phyloP scores from a whole-genome alignment of 2,888 invertebrate species.

The Acheta domesticus region DNA sequence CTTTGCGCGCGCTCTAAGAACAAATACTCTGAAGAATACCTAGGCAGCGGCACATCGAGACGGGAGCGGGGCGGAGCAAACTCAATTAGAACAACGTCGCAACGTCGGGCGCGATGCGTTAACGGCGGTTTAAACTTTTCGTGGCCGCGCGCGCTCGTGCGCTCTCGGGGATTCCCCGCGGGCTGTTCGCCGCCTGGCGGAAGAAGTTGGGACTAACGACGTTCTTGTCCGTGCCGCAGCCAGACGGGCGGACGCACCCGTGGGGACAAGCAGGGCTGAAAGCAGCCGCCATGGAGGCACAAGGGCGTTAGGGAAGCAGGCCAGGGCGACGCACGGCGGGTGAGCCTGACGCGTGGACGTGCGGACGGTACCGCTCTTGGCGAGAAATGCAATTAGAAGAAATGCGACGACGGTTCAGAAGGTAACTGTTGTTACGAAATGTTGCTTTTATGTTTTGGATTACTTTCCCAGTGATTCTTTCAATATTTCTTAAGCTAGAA shows the following conservation, averaged over 20 bases:
- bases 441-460: too few species aligned
- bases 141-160: neutral
- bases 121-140: conserved; percentile 18
- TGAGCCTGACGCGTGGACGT: too few species aligned
- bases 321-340: too few species aligned
- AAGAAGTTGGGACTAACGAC: conserved; percentile 18
- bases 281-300: too few species aligned
- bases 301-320: too few species aligned
- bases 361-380: too few species aligned
- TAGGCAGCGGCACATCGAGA: neutral
- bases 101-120: neutral
- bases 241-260: neutral
- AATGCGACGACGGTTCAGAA: too few species aligned
- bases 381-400: too few species aligned
- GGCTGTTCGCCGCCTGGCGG: neutral
- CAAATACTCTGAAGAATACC: conserved; percentile 7
- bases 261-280: neutral
- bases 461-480: too few species aligned
- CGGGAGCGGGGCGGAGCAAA: neutral
- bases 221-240: neutral
- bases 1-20: neutral
- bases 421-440: too few species aligned
- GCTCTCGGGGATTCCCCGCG: neutral
- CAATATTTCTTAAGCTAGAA: too few species aligned
- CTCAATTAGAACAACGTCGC: conserved; percentile 9